Base-by-base conservation (phyloP, 2,797 vertebrate species). In the Enteromius anoplus region DNA sequence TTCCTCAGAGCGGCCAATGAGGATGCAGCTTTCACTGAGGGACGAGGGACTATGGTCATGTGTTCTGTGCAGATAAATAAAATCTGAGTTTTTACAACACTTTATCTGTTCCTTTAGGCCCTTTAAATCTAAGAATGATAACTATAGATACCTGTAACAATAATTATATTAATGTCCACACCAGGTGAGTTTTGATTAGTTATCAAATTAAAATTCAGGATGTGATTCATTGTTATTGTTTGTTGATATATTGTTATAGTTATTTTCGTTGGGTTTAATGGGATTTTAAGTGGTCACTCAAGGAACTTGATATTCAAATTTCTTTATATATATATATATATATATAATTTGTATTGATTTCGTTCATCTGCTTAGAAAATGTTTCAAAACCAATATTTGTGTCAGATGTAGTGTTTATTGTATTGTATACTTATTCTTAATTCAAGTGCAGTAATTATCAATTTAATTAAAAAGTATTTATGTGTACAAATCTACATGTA, bases 1-100 rank as follows among this genome's bases (percentile, higher is more conserved):
- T 99, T 99, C 87, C 91, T 99, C 34, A 75, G 97, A 90, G 94
- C 95, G 70, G 90, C 92, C 55, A 80, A 89, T 69, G 90, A 85
- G 72, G 66, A 90, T 0, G 87, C 78, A 82, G 42, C 84, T 69
- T 81, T 82, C 21, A 86, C 64, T 0, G 89, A 92, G 23, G 75
- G 80, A 0, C 19, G 80, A 49, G 87, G 90, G 0, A 88, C 94
- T 42, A 95, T 95, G 1, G 90, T 97, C 40, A 96, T 99, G 89
- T 98, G 98, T 89, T 98, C 97, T 0, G 98, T 99, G 45, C 45
- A 47, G 45, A 47, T 47, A 47, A 47, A 47, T 26, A 21, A 17
- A 34, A 32, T 32, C 17, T 32, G 2, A 12, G 19, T 34, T 53
- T 12, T 72, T 64, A 17, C 1, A 32, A 32, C 29, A 17, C 15